phyloP scores from a whole-genome alignment of 2,888 invertebrate species.

The Parascotia fuliginaria region DNA sequence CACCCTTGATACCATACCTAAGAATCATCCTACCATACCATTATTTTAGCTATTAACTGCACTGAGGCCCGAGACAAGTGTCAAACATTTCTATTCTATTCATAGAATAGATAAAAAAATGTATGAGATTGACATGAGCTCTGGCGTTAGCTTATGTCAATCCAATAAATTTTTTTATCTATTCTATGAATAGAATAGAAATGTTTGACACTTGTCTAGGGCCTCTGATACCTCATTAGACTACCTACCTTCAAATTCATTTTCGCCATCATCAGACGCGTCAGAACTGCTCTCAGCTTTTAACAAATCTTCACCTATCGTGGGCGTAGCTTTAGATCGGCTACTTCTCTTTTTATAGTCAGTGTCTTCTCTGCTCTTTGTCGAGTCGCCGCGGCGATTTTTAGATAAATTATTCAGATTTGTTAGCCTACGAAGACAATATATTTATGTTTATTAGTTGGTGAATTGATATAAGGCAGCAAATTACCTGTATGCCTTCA shows the following conservation, averaged over 20 bases:
- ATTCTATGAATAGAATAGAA: too few species aligned
- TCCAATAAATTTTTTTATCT: too few species aligned
- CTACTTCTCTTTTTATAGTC: slow-evolving; percentile 33
- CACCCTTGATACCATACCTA: too few species aligned
- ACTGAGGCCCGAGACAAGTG: too few species aligned
- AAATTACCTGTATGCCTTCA: too few species aligned
- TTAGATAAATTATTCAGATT: slow-evolving; percentile 63
- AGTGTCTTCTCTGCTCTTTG: slow-evolving; percentile 27
- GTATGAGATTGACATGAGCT: too few species aligned
- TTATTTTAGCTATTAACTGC: too few species aligned
- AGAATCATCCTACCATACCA: too few species aligned
- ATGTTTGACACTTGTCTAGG: too few species aligned
- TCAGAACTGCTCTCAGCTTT: slow-evolving; percentile 69
- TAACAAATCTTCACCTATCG: slow-evolving; percentile 63
- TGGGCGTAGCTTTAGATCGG: slow-evolving; percentile 40
- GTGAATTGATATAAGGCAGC: not conserved
- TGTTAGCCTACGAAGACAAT: slow-evolving; percentile 66
- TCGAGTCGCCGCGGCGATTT: slow-evolving; percentile 57
- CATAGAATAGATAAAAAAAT: too few species aligned
- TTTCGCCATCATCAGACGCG: slow-evolving; percentile 59
- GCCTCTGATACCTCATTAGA: not conserved
- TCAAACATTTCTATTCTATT: too few species aligned
- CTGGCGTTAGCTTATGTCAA: too few species aligned
- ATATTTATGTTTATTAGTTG: not conserved
- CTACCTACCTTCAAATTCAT: slow-evolving; percentile 49